Evolutionary conservation across 2,113 vertebrate genomes (phyloP), one percentile per base, ranked within the genome.

Genomic region (Oriolus oriolus): DNA sequence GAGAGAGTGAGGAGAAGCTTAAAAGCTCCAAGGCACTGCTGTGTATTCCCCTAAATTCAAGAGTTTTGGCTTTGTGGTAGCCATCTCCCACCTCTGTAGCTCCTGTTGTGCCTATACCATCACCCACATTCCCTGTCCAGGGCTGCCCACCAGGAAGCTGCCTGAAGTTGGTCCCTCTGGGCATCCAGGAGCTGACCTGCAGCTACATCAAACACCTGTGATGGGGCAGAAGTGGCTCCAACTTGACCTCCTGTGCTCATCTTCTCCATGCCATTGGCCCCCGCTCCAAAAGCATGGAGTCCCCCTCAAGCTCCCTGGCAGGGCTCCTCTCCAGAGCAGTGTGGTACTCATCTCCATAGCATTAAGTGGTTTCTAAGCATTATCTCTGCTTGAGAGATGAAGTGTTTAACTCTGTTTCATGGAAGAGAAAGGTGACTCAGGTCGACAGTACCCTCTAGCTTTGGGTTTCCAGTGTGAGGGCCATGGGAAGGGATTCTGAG

Each of bases 111-210:
- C 27, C 21, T 21, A 9, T 26, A 26, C 28, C 35, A 50, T 15
- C 1, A 8, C 14, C 28, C 24, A 3, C 1, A 3, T 65, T 65
- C 30, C 52, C 1, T 2, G 17, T 6, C 20, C 15, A 37, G 33
- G 9, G 35, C 1, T 73, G 11, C 35, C 9, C 26, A 14, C 31
- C 20, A 61, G 28, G 20, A 21, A n/a, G 23, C 9, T 69, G 54
- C 45, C 35, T 30, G 60, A 37, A 11, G 23, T 10, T 74, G n/a
- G 13, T 47, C 12, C 17, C 21, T 61, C 52, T 20, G 3, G 52
- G 20, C 20, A 11, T 54, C 41, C 39, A 63, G 69, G 33, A 52
- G 5, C 8, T 42, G 39, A 49, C 63, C 42, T 4, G 3, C 53
- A 26, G 18, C 28, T 73, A 10, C 20, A 35, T 18, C 35, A 41